phyloP scores from a whole-genome alignment of 2,113 vertebrate genomes.

The Nerophis lumbriciformis region DNA sequence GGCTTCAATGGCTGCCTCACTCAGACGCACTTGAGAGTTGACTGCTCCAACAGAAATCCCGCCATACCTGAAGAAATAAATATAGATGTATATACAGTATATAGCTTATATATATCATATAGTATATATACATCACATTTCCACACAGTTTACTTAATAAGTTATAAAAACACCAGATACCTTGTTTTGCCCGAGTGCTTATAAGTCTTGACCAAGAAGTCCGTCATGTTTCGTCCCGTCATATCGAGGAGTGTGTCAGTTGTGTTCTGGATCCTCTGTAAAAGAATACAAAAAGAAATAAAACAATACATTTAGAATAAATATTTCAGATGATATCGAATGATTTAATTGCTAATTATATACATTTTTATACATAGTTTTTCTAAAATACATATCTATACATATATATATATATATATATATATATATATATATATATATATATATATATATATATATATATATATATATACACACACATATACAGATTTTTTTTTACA shows the following conservation, averaged over 20 bases:
- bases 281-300: neutral
- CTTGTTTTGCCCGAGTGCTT: conserved; percentile 65
- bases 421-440: too few species aligned
- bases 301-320: neutral
- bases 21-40: conserved; percentile 71
- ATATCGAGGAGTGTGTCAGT: conserved; percentile 85
- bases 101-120: too few species aligned
- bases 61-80: conserved; percentile 58
- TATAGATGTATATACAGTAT: too few species aligned
- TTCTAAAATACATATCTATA: too few species aligned
- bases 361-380: neutral
- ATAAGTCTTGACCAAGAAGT: conserved; percentile 91
- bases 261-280: conserved; percentile 70
- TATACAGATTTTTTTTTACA: too few species aligned
- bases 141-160: neutral
- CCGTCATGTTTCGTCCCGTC: conserved; percentile 84
- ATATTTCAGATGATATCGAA: neutral
- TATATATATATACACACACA: too few species aligned
- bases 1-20: conserved; percentile 40
- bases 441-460: too few species aligned
- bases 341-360: neutral
- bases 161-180: conserved; percentile 33
- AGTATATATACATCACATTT: too few species aligned
- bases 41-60: conserved; percentile 70
- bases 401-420: too few species aligned